Percentiles rank a stretch among this genome's conserved stretches.
phyloP scores from a whole-genome alignment of 1,140 invertebrate species.

The Araneus ventricosus region DNA sequence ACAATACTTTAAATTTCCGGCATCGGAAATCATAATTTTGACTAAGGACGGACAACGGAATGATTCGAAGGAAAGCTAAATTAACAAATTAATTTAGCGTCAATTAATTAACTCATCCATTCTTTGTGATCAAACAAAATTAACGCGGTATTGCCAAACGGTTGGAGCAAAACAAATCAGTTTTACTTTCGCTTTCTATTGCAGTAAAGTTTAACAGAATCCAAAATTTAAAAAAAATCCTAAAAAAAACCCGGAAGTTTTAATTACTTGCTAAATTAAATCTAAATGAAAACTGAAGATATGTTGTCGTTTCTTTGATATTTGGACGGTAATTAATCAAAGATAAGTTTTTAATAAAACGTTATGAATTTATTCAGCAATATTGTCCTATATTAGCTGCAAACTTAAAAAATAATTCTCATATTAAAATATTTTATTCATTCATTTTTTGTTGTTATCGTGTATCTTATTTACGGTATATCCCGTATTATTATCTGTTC shows the following conservation, averaged over 20 bases:
- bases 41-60: constrained; percentile 31
- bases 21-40: constrained; percentile 24
- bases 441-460: background rate
- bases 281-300: no score
- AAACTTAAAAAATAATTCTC: background rate
- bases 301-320: no score
- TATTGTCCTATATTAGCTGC: no score
- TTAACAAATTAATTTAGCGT: constrained; percentile 45
- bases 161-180: background rate
- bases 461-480: background rate
- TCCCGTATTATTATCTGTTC: background rate
- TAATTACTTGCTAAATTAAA: no score
- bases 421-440: background rate
- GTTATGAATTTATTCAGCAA: no score
- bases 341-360: no score
- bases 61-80: background rate
- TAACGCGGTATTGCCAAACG: constrained; percentile 53
- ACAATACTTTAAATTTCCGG: background rate
- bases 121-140: constrained; percentile 51
- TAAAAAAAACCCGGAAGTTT: no score
- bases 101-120: constrained; percentile 44
- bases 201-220: background rate
- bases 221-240: no score
- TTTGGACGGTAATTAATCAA: no score
- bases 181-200: constrained; percentile 21